These are phyloP conservation scores for Rhynchotus rufescens DNA, from an alignment of 2,797 vertebrate species.

Conservation along the genomic window DNA sequence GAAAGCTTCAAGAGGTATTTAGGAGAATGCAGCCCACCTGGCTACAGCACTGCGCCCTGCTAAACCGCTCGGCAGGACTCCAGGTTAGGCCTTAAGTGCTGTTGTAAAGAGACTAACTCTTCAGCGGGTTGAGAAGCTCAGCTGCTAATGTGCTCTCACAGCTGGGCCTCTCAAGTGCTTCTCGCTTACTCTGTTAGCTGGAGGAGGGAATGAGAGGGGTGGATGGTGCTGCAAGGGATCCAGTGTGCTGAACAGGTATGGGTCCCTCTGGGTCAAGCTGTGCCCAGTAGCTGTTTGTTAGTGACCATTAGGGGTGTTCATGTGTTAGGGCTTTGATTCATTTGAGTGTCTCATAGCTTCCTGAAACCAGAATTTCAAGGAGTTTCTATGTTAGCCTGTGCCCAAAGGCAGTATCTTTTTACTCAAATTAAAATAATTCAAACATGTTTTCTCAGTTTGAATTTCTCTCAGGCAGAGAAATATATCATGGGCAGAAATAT, in stretches of 20 bases:
- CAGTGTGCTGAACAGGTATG: rapidly evolving
- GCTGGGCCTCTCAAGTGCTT: slow-evolving; percentile 13
- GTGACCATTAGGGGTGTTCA: neutral
- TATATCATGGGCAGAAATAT: neutral
- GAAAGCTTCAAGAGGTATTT: slow-evolving; percentile 69
- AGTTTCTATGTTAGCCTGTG: neutral
- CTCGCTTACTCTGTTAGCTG: neutral
- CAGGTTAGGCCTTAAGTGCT: neutral
- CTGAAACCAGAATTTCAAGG: slow-evolving; percentile 6
- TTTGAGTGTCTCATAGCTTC: neutral
- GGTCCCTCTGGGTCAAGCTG: neutral
- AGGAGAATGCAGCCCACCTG: slow-evolving; percentile 41
- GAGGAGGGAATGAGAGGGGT: neutral
- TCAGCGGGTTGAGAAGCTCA: slow-evolving; percentile 21
- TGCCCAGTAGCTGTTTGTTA: neutral
- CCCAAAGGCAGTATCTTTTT: slow-evolving; percentile 18
- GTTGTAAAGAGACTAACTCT: neutral
- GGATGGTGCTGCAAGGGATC: neutral
- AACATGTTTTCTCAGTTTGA: neutral
- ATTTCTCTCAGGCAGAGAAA: no score
- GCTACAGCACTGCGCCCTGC: neutral
- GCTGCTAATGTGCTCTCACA: slow-evolving; percentile 24
- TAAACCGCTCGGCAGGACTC: neutral
- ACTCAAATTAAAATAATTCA: slow-evolving; percentile 11
- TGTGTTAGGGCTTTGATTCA: neutral